Evolutionary conservation across 2,888 invertebrate genomes (phyloP), one percentile per base, ranked within the genome.

Genomic region (Ceratothoa steindachneri): DNA sequence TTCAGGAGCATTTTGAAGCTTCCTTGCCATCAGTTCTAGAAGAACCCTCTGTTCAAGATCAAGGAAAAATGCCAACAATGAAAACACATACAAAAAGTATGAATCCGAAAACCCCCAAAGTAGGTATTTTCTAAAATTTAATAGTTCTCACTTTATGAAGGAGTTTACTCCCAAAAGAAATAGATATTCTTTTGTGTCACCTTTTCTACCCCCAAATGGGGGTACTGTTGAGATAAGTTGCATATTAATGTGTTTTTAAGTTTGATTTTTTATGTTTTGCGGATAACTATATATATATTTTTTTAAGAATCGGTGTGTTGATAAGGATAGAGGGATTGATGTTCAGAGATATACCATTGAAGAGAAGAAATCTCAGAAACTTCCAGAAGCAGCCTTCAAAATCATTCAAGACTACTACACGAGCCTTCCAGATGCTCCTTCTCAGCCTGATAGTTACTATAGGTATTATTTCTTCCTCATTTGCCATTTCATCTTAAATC

Each of bases 401-500:
- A 87, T 92, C 73, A 87, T 94, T 67, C 89, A 90, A 7, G 90
- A 91, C 83, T 94, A 93, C 84, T 78, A 78, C 60, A 73, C 68
- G 15, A 88, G 89, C 82, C 91, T 93, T 69, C 88, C 89, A 81
- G 92, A 93, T 85, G 93, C 93, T 0, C 92, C 94, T 66, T 87
- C 91, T 0, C 87, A 93, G 66, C 93, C 95, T 0, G 91, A 93
- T 84, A 93, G 94, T 0, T 95, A 95, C 83, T 96, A 95, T 79
- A 85, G 87, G 82, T 84, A 51, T 30, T 72, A 19, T 31, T 28
- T 24, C 9, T 51, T 51, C 3, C 3, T 51, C 15, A 51, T n/a
- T 51, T 51, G 15, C 19, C n/a, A n/a, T n/a, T n/a, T n/a, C n/a
- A n/a, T 15, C 29, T 30, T 27, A 12, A 30, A 29, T 1, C 9